Conservation (phyloP, 2,888 invertebrate species). For the Choristoneura rosaceana region DNA sequence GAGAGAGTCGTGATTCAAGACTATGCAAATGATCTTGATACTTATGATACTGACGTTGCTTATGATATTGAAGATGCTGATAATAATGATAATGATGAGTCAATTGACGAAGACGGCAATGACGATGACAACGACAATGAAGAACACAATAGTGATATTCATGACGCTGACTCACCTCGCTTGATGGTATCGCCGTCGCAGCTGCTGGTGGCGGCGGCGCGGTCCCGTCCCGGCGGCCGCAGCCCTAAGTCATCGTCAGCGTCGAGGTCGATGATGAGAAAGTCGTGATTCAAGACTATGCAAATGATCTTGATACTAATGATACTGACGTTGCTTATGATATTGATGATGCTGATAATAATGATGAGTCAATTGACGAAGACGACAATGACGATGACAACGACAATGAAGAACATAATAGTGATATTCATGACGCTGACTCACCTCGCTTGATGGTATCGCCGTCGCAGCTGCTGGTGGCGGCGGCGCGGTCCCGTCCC, state of each 20-base stretch:
- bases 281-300: background rate
- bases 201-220: too few species aligned
- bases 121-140: background rate
- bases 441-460: background rate
- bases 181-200: too few species aligned
- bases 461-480: too few species aligned
- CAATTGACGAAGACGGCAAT: background rate
- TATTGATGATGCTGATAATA: background rate
- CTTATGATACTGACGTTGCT: background rate
- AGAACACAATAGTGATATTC: too few species aligned
- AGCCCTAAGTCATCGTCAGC: too few species aligned
- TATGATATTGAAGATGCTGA: background rate
- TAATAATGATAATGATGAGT: too few species aligned
- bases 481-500: too few species aligned
- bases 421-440: background rate
- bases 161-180: background rate
- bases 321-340: background rate
- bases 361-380: background rate
- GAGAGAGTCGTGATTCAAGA: background rate
- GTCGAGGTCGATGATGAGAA: background rate
- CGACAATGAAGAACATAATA: background rate
- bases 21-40: background rate
- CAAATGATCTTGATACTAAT: background rate
- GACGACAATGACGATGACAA: background rate
- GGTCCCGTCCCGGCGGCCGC: too few species aligned